Evolutionary conservation across 2,797 vertebrate genomes (phyloP).

Genomic region (Enoplosus armatus): DNA sequence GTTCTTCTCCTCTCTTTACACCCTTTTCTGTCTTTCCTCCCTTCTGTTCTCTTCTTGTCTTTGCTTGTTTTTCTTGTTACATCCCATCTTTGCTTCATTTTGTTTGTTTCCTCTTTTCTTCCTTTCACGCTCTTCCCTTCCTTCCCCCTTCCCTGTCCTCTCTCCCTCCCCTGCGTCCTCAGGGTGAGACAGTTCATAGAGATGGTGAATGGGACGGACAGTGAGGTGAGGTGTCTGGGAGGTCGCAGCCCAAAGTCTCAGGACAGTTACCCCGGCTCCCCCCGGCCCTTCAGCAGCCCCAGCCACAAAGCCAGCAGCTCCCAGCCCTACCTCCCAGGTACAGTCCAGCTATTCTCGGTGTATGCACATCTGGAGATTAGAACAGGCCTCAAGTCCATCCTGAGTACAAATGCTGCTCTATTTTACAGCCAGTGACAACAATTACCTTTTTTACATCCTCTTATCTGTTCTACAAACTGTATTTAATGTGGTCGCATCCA

Average conservation of each 20-base stretch:
- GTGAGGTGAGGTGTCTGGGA: slow-evolving; percentile 94
- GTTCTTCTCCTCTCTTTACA: not conserved
- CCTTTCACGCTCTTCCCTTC: not conserved
- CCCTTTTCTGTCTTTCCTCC: no score
- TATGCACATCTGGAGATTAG: not conserved
- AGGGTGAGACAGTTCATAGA: slow-evolving; percentile 99
- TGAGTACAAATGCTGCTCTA: not conserved
- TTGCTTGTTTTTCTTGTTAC: not conserved
- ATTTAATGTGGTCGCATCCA: no score
- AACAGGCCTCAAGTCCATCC: not conserved
- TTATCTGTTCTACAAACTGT: no score
- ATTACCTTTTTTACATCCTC: no score
- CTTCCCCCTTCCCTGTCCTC: rapidly evolving
- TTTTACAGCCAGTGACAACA: not conserved
- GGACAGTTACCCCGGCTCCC: slow-evolving; percentile 96
- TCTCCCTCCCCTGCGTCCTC: not conserved
- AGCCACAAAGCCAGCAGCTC: slow-evolving; percentile 91
- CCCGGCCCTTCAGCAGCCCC: slow-evolving; percentile 93
- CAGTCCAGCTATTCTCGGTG: not conserved
- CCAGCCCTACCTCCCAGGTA: slow-evolving; percentile 88
- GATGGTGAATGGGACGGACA: slow-evolving; percentile 99
- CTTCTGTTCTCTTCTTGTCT: no score
- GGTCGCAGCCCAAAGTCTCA: slow-evolving; percentile 96
- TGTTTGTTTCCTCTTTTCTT: not conserved
- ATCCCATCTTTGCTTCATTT: not conserved